Conservation (phyloP, 2,888 invertebrate species). For the Netelia fuscicornis region DNA sequence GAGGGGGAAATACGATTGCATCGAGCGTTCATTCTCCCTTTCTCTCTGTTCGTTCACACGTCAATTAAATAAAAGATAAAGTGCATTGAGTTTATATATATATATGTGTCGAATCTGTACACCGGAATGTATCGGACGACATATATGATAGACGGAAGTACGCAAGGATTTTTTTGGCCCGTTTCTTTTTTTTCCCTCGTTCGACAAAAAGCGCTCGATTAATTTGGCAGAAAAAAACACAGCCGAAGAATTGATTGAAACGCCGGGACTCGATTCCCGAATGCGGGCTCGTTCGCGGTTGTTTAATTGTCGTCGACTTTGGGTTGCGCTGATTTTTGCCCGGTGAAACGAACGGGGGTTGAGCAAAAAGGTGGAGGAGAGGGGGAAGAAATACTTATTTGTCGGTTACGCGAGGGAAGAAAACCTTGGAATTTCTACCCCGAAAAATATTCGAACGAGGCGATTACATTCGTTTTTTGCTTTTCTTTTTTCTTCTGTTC, state of each 20-base stretch:
- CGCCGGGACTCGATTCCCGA: not conserved
- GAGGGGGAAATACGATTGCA: slow-evolving; percentile 9
- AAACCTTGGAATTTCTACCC: too few species aligned
- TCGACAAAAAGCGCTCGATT: slow-evolving; percentile 17
- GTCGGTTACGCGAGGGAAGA: not conserved
- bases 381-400: not conserved
- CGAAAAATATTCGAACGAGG: too few species aligned
- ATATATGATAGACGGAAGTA: slow-evolving; percentile 27
- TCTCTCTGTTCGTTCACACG: slow-evolving; percentile 58
- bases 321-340: not conserved
- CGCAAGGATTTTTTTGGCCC: not conserved
- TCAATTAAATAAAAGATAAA: slow-evolving; percentile 68
- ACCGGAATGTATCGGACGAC: slow-evolving; percentile 23
- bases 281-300: slow-evolving; percentile 6
- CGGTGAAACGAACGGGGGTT: too few species aligned
- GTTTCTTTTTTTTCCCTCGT: not conserved
- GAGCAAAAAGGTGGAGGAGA: too few species aligned
- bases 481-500: too few species aligned
- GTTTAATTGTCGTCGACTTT: not conserved
- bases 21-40: slow-evolving; percentile 10
- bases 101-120: slow-evolving; percentile 1
- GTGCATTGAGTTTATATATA: slow-evolving; percentile 46
- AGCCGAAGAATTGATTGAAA: not conserved
- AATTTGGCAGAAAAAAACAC: not conserved
- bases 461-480: too few species aligned